Evolutionary conservation across 2,888 invertebrate species (phyloP).

Genomic region (Oeneis ivallda): DNA sequence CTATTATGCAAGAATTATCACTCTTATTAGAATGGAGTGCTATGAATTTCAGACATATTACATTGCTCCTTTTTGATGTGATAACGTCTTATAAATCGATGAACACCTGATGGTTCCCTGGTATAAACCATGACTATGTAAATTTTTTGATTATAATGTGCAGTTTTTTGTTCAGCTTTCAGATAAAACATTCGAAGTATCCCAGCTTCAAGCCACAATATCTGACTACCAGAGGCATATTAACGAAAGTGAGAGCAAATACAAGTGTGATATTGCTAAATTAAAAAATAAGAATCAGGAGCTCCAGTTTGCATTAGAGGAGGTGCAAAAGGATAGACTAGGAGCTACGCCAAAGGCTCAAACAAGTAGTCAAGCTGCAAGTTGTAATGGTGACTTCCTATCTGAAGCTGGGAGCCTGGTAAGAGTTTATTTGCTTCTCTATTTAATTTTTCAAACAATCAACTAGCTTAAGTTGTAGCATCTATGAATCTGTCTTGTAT

Average conservation of each 20-base stretch:
- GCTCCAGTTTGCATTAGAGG: slow-evolving; percentile 68
- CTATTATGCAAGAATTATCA: too few relatives aligned
- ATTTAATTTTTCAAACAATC: background rate
- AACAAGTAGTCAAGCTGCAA: slow-evolving; percentile 69
- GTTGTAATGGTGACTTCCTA: slow-evolving; percentile 76
- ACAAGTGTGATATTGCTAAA: slow-evolving; percentile 82
- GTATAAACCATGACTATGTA: too few relatives aligned
- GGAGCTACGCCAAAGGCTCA: slow-evolving; percentile 65
- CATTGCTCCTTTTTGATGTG: too few relatives aligned
- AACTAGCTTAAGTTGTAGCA: too few relatives aligned
- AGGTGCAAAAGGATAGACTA: slow-evolving; percentile 67
- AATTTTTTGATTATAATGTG: too few relatives aligned
- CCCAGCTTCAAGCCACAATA: slow-evolving; percentile 84
- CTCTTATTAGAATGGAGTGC: too few relatives aligned
- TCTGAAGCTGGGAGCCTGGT: slow-evolving; percentile 84
- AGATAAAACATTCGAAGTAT: slow-evolving; percentile 88
- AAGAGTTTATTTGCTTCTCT: slow-evolving; percentile 39
- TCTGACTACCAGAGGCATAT: slow-evolving; percentile 86
- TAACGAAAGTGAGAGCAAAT: slow-evolving; percentile 82
- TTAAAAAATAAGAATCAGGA: slow-evolving; percentile 82
- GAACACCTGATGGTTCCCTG: too few relatives aligned
- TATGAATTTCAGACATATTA: too few relatives aligned
- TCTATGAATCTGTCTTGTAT: too few relatives aligned
- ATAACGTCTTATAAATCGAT: too few relatives aligned
- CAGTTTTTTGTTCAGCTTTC: slow-evolving; percentile 79